Percentiles rank a stretch among this genome's conserved stretches.
Evolutionary conservation across 2,797 vertebrate genomes (phyloP).

Genomic region (Potorous gilbertii): DNA sequence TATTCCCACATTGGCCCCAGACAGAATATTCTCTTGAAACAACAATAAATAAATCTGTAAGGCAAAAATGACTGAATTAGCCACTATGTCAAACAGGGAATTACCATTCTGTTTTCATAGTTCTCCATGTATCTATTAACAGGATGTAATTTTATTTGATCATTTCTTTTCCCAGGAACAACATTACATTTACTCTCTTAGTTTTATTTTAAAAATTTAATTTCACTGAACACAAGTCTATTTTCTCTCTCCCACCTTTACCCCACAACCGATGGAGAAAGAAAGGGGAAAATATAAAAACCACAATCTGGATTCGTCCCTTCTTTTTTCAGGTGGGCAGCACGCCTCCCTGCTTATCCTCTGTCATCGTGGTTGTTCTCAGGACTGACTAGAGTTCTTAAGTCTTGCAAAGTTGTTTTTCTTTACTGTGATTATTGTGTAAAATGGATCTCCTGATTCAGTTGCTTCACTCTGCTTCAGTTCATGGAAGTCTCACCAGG

Average conservation of each 20-base stretch:
- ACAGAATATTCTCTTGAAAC: not conserved
- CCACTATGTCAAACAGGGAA: not conserved
- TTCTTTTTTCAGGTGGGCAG: not conserved
- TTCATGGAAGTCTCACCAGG: not conserved
- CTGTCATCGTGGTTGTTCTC: not conserved
- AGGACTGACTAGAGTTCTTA: not conserved
- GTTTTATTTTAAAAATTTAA: not conserved
- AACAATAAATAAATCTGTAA: not conserved
- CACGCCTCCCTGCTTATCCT: not conserved
- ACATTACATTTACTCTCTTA: not conserved
- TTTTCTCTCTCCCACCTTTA: not conserved
- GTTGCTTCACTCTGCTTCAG: not conserved
- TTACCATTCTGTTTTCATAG: not conserved
- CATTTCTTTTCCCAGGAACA: not conserved
- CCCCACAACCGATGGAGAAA: not conserved
- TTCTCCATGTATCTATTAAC: not conserved
- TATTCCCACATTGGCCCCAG: not conserved
- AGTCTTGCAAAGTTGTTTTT: not conserved
- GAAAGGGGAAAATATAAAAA: not conserved
- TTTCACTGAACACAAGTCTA: not conserved
- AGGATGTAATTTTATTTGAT: not conserved
- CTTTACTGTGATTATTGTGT: not conserved
- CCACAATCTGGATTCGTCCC: not conserved
- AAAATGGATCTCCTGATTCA: not conserved
- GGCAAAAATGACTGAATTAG: not conserved